phyloP scores from a whole-genome alignment of 2,888 invertebrate species.

The Pristionchus arcanus region DNA sequence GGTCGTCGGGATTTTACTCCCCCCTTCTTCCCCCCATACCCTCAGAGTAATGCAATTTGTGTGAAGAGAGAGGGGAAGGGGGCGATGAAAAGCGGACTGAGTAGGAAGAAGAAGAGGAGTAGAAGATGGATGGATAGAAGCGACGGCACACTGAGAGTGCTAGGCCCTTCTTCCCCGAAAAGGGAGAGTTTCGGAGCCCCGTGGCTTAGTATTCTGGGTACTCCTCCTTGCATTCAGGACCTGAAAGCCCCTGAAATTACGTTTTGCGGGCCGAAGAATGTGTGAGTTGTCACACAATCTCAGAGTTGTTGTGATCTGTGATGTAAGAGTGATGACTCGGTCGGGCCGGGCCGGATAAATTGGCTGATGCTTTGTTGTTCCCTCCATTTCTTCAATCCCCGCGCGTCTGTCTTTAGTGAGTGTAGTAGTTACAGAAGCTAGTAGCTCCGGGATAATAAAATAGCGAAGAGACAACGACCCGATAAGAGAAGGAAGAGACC shows the following conservation, averaged over 20 bases:
- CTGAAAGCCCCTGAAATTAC: not conserved
- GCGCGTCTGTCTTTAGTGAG: not conserved
- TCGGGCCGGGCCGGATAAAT: not conserved
- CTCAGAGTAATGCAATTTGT: slow-evolving; percentile 53
- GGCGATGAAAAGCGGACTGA: not conserved
- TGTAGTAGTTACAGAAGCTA: slow-evolving; percentile 19
- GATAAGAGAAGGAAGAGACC: not conserved
- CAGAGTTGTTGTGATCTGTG: not conserved
- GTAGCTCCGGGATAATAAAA: not conserved
- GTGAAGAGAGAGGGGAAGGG: slow-evolving; percentile 20
- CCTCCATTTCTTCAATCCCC: not conserved
- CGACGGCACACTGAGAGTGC: not conserved
- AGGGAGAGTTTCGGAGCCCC: not conserved
- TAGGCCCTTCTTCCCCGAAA: not conserved
- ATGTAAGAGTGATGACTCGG: not conserved
- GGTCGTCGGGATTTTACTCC: slow-evolving; percentile 25
- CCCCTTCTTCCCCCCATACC: not conserved
- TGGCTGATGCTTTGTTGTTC: not conserved
- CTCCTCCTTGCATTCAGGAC: too few species aligned
- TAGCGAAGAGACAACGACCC: not conserved
- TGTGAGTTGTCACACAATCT: not conserved
- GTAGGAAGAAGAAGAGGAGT: not conserved
- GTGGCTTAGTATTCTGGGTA: not conserved
- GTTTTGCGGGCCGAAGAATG: not conserved
- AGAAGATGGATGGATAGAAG: too few species aligned